These are phyloP conservation scores for Heliconius hermathena DNA, from an alignment of 1,140 invertebrate species.

Conservation along the genomic window DNA sequence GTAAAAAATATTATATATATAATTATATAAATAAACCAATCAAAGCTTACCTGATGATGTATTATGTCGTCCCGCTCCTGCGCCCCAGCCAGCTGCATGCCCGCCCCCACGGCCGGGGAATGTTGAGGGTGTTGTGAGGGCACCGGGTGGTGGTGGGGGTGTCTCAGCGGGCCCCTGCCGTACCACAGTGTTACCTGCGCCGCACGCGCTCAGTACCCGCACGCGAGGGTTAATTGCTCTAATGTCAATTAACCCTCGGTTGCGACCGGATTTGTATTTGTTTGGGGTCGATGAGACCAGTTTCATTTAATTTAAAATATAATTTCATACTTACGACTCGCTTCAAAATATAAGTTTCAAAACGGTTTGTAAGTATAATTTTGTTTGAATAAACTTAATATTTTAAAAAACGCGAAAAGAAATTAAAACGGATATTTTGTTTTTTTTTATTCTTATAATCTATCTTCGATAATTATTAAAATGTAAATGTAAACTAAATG, in stretches of 20 bases:
- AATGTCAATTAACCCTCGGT: conserved; percentile 53
- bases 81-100: conserved; percentile 9
- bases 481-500: too few relatives aligned
- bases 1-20: not conserved
- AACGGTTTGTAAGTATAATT: too few relatives aligned
- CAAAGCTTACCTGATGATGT: not conserved
- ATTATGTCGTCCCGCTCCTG: not conserved
- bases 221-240: conserved; percentile 49
- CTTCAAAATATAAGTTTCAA: not conserved
- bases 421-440: too few relatives aligned
- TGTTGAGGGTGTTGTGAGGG: conserved; percentile 1
- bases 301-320: not conserved
- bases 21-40: not conserved
- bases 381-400: too few relatives aligned
- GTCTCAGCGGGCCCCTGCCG: conserved; percentile 51
- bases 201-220: conserved; percentile 54
- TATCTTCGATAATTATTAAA: too few relatives aligned
- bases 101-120: conserved; percentile 12
- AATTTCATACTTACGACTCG: too few relatives aligned
- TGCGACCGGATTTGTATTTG: conserved; percentile 18
- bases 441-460: too few relatives aligned
- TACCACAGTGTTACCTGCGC: conserved; percentile 42
- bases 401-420: too few relatives aligned
- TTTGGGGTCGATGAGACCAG: not conserved
- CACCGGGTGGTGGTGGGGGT: conserved; percentile 24